Evolutionary conservation across 2,888 invertebrate genomes (phyloP).

Genomic region (Limnephilus marmoratus): DNA sequence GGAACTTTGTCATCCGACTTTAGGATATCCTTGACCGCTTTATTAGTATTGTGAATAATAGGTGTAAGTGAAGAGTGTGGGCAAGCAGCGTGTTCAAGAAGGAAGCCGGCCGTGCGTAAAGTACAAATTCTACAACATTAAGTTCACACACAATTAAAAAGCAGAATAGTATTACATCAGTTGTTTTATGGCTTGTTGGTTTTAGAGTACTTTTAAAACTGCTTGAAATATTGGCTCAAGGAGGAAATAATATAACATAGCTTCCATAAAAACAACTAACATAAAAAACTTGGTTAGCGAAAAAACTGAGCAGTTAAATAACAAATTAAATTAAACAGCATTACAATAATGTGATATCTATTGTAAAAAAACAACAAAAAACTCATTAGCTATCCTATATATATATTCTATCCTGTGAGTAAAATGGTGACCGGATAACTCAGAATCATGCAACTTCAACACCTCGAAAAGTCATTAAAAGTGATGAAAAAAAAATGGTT

Average conservation of each 20-base stretch:
- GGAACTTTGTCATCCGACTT: conserved; percentile 50
- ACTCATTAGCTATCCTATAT: background rate
- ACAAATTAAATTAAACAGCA: background rate
- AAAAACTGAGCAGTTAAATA: background rate
- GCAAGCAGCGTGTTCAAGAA: conserved; percentile 55
- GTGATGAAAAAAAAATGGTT: no score
- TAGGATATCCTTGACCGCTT: conserved; percentile 48
- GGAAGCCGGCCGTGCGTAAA: conserved; percentile 55
- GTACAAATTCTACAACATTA: conserved; percentile 53
- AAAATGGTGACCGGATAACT: no score
- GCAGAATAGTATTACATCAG: background rate
- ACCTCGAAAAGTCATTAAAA: no score
- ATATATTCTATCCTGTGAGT: no score
- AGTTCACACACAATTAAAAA: background rate
- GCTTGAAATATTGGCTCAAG: background rate
- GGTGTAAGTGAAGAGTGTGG: conserved; percentile 5
- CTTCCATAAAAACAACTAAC: background rate
- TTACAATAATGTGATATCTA: background rate
- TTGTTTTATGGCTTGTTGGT: background rate
- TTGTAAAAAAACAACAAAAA: background rate
- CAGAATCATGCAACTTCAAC: no score
- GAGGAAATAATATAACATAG: background rate
- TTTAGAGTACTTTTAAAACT: background rate
- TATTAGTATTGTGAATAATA: conserved; percentile 52
- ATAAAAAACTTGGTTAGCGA: background rate